Evolutionary conservation across 1,140 invertebrate species (phyloP).

Genomic region (Colletes gigas): DNA sequence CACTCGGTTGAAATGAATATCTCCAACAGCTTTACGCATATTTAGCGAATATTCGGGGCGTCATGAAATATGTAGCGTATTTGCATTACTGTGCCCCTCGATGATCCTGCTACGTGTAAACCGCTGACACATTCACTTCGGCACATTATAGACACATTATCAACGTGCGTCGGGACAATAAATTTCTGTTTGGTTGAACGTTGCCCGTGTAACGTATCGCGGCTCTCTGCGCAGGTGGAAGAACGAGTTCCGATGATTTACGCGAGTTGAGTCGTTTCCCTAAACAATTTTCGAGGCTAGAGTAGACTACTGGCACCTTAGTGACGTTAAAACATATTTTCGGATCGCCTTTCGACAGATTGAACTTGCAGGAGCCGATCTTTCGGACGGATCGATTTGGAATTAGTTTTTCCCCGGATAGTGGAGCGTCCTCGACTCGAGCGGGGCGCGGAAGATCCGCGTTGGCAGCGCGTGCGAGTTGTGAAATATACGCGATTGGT

Average conservation of each 20-base stretch:
- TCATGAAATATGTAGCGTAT: constrained; percentile 46
- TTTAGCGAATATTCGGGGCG: constrained; percentile 44
- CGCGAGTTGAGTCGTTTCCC: background rate
- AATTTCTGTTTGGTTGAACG: background rate
- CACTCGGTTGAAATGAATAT: constrained; percentile 41
- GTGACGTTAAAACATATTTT: too few relatives aligned
- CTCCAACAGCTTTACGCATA: constrained; percentile 44
- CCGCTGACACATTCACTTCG: constrained; percentile 35
- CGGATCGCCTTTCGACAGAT: too few relatives aligned
- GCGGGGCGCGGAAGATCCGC: too few relatives aligned
- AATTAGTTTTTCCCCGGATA: too few relatives aligned
- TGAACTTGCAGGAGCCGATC: too few relatives aligned
- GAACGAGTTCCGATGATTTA: background rate
- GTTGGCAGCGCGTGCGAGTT: background rate
- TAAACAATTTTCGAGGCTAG: too few relatives aligned
- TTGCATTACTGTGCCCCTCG: constrained; percentile 27
- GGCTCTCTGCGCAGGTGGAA: background rate
- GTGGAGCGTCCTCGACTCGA: too few relatives aligned
- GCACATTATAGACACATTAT: constrained; percentile 6
- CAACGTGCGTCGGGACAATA: background rate
- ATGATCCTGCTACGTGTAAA: constrained; percentile 35
- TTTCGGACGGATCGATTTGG: too few relatives aligned
- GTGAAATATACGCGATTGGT: constrained; percentile 10
- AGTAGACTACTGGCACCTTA: too few relatives aligned
- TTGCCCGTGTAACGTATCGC: background rate